phyloP scores from a whole-genome alignment of 2,888 invertebrate genomes.

The Caenorhabditis auriculariae region DNA sequence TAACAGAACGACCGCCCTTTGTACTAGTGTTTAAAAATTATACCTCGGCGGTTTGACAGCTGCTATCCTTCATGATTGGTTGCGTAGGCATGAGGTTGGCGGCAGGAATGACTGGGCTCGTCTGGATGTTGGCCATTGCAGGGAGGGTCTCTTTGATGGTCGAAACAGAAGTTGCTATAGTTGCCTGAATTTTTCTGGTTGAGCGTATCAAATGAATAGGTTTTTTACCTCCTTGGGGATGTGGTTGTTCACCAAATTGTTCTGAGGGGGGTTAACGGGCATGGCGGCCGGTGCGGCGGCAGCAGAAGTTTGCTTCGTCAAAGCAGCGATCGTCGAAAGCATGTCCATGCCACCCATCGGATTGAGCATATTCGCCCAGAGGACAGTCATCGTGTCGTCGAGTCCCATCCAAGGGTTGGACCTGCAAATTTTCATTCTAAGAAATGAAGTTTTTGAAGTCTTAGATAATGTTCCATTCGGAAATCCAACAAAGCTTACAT shows the following conservation, averaged over 20 bases:
- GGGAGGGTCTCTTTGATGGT: conserved; percentile 25
- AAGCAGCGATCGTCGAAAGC: conserved; percentile 33
- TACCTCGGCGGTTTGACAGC: conserved; percentile 28
- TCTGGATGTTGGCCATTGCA: conserved; percentile 20
- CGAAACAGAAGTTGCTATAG: conserved; percentile 3
- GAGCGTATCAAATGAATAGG: too few species aligned
- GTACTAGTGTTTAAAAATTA: too few species aligned
- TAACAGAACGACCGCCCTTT: too few species aligned
- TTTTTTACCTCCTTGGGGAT: conserved; percentile 30
- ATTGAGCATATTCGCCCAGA: conserved; percentile 43
- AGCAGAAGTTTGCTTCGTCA: conserved; percentile 23
- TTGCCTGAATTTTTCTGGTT: too few species aligned
- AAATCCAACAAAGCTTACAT: conserved; percentile 10
- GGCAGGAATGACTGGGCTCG: conserved; percentile 26
- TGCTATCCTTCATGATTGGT: conserved; percentile 19
- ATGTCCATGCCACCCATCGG: conserved; percentile 36
- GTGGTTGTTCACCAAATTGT: conserved; percentile 13
- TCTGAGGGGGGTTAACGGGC: conserved; percentile 12
- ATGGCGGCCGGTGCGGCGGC: conserved; percentile 3
- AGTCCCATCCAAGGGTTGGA: conserved; percentile 23
- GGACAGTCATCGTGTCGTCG: conserved; percentile 31
- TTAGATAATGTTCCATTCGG: not conserved
- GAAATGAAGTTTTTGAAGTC: too few species aligned
- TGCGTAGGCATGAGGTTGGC: conserved; percentile 19
- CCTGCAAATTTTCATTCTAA: not conserved